Evolutionary conservation across 1,140 invertebrate species (phyloP), one percentile per base, ranked within the genome.

Genomic region (Macrocentrus cingulum): DNA sequence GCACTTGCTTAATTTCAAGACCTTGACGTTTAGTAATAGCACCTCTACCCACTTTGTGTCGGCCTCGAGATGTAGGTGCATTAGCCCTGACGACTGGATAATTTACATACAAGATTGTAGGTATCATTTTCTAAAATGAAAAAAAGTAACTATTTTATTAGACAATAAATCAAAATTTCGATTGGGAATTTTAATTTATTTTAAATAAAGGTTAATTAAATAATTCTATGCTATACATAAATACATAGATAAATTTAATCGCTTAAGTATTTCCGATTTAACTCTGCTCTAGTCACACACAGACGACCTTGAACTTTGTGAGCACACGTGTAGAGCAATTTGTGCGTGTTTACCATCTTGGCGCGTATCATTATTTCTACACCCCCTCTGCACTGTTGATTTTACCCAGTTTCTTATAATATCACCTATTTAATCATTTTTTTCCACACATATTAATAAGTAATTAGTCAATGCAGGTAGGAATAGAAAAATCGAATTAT

Each of bases 281-380:
- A n/a, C n/a, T n/a, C n/a, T n/a, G n/a, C n/a, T n/a, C n/a, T n/a
- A n/a, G n/a, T n/a, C n/a, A n/a, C n/a, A n/a, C n/a, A n/a, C 51
- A 15, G 13, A 39, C 20, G 39, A 39, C 51, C 51, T 54, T 54
- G 51, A 42, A 42, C 51, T 37, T 15, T 25, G 19, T 42, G 37
- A 22, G 20, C 25, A 54, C 51, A 54, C 51, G 39, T 54, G 51
- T 41, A 23, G 37, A 44, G 22, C 37, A 22, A 18, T 19, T 22
- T 49, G 23, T 32, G 48, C 25, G 48, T 16, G 13, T 34, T 32
- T 51, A 7, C 22, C 23, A 18, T 51, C 37, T 11, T 29, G 13
- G 2, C 29, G 23, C 36, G 25, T 49, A 32, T 36, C 32, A n/a
- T 25, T 20, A 51, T 36, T 5, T 29, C 25, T 9, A 29, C 25